phyloP scores from a whole-genome alignment of 2,113 vertebrate species.

The Cathartes aura region DNA sequence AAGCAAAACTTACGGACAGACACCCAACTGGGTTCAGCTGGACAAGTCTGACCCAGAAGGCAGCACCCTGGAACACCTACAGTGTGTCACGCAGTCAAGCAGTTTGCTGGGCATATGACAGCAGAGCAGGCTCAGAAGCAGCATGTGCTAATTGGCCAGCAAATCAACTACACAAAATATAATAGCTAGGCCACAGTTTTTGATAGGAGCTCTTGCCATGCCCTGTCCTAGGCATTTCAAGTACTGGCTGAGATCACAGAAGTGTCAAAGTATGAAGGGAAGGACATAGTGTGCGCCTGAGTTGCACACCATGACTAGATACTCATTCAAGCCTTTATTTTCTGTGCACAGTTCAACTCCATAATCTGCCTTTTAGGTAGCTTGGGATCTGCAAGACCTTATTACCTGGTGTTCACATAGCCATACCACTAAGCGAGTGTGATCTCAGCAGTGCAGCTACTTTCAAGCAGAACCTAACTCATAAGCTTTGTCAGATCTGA shows the following conservation, averaged over 20 bases:
- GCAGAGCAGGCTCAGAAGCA: neutral
- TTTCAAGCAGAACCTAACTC: neutral
- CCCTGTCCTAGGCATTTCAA: neutral
- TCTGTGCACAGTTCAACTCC: neutral
- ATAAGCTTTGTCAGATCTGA: neutral
- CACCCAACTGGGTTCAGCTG: neutral
- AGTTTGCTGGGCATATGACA: neutral
- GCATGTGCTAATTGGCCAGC: neutral
- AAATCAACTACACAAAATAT: neutral
- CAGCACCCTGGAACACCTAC: neutral
- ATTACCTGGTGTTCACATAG: neutral
- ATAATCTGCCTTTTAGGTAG: neutral
- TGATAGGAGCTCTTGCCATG: neutral
- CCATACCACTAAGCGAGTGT: neutral
- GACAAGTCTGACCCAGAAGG: neutral
- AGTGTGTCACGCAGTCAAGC: neutral
- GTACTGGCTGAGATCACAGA: neutral
- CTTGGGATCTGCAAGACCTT: neutral
- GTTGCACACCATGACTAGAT: neutral
- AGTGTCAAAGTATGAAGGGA: neutral
- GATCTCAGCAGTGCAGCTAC: neutral
- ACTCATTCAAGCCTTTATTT: neutral
- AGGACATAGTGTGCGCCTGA: rapidly evolving
- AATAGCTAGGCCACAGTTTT: neutral
- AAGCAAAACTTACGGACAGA: neutral